Evolutionary conservation across 2,888 invertebrate genomes (phyloP).

Genomic region (Choreutis nemorana): DNA sequence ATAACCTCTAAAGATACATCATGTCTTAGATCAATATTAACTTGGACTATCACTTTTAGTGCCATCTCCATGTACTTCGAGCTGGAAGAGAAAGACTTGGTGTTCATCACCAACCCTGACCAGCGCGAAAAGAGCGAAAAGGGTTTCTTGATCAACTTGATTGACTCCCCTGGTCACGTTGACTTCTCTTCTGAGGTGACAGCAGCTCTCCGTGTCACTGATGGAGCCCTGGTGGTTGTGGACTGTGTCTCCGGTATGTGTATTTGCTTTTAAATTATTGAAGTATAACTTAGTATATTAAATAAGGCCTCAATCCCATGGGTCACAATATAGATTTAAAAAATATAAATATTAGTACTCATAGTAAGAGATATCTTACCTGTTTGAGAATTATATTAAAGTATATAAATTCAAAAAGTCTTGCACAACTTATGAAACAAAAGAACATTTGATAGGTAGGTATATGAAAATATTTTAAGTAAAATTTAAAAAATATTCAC

Average conservation of each 20-base stretch:
- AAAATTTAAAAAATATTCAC: too few relatives aligned
- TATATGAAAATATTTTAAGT: too few relatives aligned
- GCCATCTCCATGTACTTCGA: constrained; percentile 99
- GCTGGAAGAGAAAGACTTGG: constrained; percentile 91
- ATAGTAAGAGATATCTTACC: too few relatives aligned
- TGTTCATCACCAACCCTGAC: constrained; percentile 90
- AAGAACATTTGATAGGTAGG: too few relatives aligned
- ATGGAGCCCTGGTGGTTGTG: constrained; percentile 99
- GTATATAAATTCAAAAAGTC: too few relatives aligned
- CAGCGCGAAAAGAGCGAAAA: constrained; percentile 90
- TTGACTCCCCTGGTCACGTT: constrained; percentile 99
- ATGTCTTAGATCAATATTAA: constrained; percentile 4
- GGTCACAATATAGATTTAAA: too few relatives aligned
- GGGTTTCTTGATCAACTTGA: constrained; percentile 99
- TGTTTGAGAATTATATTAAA: too few relatives aligned
- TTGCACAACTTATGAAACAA: too few relatives aligned
- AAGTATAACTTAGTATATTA: too few relatives aligned
- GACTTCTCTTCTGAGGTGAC: constrained; percentile 99
- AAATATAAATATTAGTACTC: too few relatives aligned
- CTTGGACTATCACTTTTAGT: constrained; percentile 51
- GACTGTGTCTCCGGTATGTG: constrained; percentile 97
- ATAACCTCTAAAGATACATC: constrained; percentile 5
- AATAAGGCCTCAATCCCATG: too few relatives aligned
- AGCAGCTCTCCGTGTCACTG: constrained; percentile 99
- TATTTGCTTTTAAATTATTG: too few relatives aligned